Percentiles rank a stretch among this genome's conserved stretches.
phyloP scores from a whole-genome alignment of 1,140 invertebrate species.

The Proctacanthus coquilletti region DNA sequence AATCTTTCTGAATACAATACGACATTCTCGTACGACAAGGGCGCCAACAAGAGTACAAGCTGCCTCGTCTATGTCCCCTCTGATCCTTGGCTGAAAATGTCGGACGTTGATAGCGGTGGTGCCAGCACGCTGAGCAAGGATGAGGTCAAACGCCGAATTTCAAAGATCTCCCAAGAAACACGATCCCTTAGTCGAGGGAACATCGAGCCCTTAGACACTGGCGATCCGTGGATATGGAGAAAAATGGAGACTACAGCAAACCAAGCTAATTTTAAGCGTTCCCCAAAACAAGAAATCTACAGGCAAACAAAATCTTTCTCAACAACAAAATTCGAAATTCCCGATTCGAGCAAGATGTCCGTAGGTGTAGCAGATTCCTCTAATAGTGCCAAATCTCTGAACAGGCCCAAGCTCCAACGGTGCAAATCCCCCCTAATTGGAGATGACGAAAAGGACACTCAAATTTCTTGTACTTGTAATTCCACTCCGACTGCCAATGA shows the following conservation, averaged over 20 bases:
- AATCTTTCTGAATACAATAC: slow-evolving; percentile 18
- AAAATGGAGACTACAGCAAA: neutral
- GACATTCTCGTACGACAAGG: slow-evolving; percentile 13
- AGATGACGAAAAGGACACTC: slow-evolving; percentile 1
- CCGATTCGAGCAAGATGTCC: neutral
- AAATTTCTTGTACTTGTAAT: neutral
- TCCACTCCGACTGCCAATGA: slow-evolving; percentile 1
- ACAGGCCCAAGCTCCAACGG: slow-evolving; percentile 3
- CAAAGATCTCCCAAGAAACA: neutral
- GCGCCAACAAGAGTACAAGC: slow-evolving; percentile 20
- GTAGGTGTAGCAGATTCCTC: neutral
- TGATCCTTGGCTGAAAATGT: slow-evolving; percentile 29
- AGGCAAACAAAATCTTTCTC: slow-evolving; percentile 7
- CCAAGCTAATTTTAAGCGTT: neutral
- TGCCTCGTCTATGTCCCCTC: slow-evolving; percentile 20
- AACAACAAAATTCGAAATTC: slow-evolving; percentile 3
- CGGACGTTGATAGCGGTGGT: slow-evolving; percentile 7
- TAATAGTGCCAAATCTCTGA: neutral
- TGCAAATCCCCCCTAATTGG: slow-evolving; percentile 4
- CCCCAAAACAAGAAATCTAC: slow-evolving; percentile 4
- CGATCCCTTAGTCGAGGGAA: slow-evolving; percentile 2
- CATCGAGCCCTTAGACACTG: slow-evolving; percentile 3
- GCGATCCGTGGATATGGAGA: slow-evolving; percentile 4
- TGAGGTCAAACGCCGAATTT: neutral
- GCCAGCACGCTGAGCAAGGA: neutral